Evolutionary conservation across 1,140 invertebrate species (phyloP).

Genomic region (Apis cerana): DNA sequence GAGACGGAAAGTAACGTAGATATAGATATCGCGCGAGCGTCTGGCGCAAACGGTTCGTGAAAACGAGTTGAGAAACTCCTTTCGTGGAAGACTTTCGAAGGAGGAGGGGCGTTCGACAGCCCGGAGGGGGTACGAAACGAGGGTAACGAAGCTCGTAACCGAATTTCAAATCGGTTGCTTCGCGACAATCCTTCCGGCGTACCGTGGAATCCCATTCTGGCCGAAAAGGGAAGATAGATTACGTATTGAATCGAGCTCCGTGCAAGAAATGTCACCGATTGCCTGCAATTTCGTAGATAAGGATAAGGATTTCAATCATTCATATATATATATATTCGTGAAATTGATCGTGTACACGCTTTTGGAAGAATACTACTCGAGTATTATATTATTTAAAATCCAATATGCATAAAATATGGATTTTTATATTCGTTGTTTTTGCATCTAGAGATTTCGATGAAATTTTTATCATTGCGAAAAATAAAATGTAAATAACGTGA

Average conservation of each 20-base stretch:
- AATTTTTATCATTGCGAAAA: too few relatives aligned
- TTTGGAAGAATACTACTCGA: too few relatives aligned
- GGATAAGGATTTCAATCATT: too few relatives aligned
- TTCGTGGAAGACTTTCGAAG: conserved; percentile 42
- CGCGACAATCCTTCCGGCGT: conserved; percentile 41
- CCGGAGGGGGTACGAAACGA: conserved; percentile 59
- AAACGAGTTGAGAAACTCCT: conserved; percentile 64
- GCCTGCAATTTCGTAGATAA: conserved; percentile 43
- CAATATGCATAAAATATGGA: too few relatives aligned
- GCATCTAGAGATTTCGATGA: too few relatives aligned
- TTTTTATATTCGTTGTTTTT: too few relatives aligned
- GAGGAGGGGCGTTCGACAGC: conserved; percentile 18
- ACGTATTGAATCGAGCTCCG: conserved; percentile 41
- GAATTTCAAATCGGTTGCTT: conserved; percentile 64
- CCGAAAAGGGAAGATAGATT: conserved; percentile 46
- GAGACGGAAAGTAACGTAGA: conserved; percentile 2
- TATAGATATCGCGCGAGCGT: conserved; percentile 5
- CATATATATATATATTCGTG: too few relatives aligned
- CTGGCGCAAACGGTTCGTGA: conserved; percentile 59
- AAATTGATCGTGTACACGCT: too few relatives aligned
- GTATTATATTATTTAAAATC: too few relatives aligned
- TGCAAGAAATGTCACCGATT: conserved; percentile 53
- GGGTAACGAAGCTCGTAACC: conserved; percentile 69
- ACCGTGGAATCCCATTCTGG: conserved; percentile 40
- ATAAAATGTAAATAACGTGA: too few relatives aligned